Conservation (phyloP, 2,888 invertebrate genomes). For the Podabrus alpinus region DNA sequence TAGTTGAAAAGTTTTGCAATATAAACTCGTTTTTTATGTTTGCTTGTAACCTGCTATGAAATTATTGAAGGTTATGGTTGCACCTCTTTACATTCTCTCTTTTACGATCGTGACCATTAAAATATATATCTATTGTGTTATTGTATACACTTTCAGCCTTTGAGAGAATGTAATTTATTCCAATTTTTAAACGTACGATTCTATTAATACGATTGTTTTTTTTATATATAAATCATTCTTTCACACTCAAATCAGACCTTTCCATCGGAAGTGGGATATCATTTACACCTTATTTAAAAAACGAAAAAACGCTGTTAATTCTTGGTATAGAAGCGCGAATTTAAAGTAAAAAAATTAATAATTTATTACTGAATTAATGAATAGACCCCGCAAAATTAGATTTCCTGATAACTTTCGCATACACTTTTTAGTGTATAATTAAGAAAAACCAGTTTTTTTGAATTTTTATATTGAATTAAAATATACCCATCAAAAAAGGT, state of each 20-base stretch:
- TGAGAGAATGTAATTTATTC: not conserved
- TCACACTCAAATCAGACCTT: not conserved
- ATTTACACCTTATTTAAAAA: not conserved
- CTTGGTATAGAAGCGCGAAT: not conserved
- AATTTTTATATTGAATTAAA: not conserved
- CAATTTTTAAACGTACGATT: not conserved
- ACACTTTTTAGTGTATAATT: not conserved
- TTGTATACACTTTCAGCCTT: not conserved
- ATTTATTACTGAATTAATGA: not conserved
- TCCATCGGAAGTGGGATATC: not conserved
- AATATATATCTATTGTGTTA: not conserved
- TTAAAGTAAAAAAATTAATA: not conserved
- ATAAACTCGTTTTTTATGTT: not conserved
- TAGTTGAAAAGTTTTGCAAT: not conserved
- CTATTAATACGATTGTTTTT: too few relatives aligned
- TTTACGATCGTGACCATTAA: not conserved
- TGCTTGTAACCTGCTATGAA: not conserved
- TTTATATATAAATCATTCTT: not conserved
- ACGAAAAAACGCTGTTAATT: not conserved
- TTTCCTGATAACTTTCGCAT: not conserved
- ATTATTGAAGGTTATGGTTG: not conserved
- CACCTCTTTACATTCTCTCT: not conserved
- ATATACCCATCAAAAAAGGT: not conserved
- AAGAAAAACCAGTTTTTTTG: not conserved
- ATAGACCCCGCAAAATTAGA: not conserved